Conservation (phyloP, 1,140 invertebrate species). For the Vanessa atalanta region DNA sequence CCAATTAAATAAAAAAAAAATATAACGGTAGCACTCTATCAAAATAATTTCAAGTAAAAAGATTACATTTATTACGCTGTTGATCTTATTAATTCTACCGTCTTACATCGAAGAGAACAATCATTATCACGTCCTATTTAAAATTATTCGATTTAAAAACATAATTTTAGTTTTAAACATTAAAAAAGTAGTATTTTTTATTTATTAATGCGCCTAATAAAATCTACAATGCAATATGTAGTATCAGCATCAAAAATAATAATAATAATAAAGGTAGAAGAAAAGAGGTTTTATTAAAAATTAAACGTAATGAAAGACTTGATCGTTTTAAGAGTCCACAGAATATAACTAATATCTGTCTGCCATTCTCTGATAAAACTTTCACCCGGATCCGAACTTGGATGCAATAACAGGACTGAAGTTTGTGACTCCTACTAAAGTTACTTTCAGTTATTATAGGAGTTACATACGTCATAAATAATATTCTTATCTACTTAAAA, state of each 20-base stretch:
- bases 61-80: no score
- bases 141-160: no score
- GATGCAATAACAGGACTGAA: constrained; percentile 23
- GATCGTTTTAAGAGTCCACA: neutral
- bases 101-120: no score
- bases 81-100: no score
- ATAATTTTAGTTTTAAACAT: no score
- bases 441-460: constrained; percentile 24
- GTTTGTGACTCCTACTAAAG: constrained; percentile 25
- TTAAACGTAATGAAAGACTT: neutral
- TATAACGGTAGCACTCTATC: no score
- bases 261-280: neutral
- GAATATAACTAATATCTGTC: constrained; percentile 35
- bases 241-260: neutral
- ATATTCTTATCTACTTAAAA: constrained; percentile 18
- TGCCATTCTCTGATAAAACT: constrained; percentile 37
- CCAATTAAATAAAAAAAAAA: no score
- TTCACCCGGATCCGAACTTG: constrained; percentile 38
- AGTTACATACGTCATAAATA: constrained; percentile 23
- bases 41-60: no score
- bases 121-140: no score
- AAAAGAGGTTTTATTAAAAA: neutral
- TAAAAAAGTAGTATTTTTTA: no score
- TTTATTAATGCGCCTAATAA: neutral
- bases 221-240: neutral